Percentiles rank a stretch among this genome's conserved stretches.
phyloP scores from a whole-genome alignment of 2,888 invertebrate genomes.

The Drosophila formosana region DNA sequence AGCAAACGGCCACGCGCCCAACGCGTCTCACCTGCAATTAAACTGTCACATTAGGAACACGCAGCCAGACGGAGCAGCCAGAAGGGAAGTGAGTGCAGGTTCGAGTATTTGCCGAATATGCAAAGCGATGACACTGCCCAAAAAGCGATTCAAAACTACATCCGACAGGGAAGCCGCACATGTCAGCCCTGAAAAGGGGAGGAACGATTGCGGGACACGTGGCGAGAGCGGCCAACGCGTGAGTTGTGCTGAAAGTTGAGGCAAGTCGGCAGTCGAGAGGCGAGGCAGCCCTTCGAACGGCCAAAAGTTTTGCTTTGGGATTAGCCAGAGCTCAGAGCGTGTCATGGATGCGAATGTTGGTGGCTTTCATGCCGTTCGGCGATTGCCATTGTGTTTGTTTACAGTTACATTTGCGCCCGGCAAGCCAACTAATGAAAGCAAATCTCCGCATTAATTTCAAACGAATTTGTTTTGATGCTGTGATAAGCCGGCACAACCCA shows the following conservation, averaged over 20 bases:
- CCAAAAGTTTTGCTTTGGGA: constrained; percentile 75
- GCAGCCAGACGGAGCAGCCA: constrained; percentile 21
- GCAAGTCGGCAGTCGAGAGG: constrained; percentile 12
- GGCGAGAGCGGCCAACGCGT: constrained; percentile 43
- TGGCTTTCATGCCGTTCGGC: constrained; percentile 36
- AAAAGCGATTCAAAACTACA: constrained; percentile 73
- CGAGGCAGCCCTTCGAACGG: constrained; percentile 49
- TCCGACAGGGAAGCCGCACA: constrained; percentile 8
- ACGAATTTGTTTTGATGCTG: constrained; percentile 84
- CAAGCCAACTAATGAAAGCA: constrained; percentile 81
- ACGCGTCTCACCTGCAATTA: constrained; percentile 84
- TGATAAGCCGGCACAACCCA: constrained; percentile 77
- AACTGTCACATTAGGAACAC: constrained; percentile 81
- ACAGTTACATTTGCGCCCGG: constrained; percentile 72
- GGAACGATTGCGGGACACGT: constrained; percentile 48
- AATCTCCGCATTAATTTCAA: constrained; percentile 84
- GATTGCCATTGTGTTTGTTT: constrained; percentile 69
- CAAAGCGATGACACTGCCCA: constrained; percentile 73
- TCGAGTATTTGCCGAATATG: constrained; percentile 30
- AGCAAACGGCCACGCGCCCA: constrained; percentile 57
- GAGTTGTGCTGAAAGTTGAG: constrained; percentile 51
- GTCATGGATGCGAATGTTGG: constrained; percentile 57
- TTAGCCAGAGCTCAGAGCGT: constrained; percentile 67
- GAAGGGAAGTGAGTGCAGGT: constrained; percentile 6
- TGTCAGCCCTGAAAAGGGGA: background rate